phyloP scores from a whole-genome alignment of 1,140 invertebrate genomes.

The Maconellicoccus hirsutus region DNA sequence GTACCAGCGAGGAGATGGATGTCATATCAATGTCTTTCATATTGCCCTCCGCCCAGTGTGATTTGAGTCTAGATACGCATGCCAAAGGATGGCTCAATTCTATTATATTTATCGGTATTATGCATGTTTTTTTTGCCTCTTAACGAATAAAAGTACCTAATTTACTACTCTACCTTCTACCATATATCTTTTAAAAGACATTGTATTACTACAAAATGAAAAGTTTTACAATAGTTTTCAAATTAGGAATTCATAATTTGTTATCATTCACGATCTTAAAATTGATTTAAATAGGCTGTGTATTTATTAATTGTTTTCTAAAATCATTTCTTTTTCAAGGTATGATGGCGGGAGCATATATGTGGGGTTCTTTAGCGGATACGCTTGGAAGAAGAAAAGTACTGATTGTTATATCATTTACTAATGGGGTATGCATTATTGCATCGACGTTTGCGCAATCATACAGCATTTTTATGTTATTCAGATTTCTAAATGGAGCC shows the following conservation, averaged over 20 bases:
- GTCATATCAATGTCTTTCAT: conserved; percentile 76
- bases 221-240: no score
- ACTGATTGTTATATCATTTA: conserved; percentile 57
- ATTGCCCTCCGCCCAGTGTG: conserved; percentile 59
- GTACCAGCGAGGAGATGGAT: conserved; percentile 64
- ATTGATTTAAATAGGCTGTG: no score
- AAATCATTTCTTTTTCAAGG: conserved; percentile 41
- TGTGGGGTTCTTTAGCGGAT: conserved; percentile 78
- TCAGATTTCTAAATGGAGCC: conserved; percentile 71
- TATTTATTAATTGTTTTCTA: background rate
- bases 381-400: conserved; percentile 63
- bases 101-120: conserved; percentile 25
- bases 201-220: background rate
- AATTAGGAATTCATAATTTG: no score
- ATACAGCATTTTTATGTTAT: conserved; percentile 59
- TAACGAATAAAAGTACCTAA: background rate
- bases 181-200: background rate
- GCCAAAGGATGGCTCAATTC: conserved; percentile 62
- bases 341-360: conserved; percentile 79
- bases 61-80: conserved; percentile 58
- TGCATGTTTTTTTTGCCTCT: background rate
- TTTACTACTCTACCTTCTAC: background rate
- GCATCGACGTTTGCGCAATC: conserved; percentile 62
- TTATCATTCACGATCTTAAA: no score
- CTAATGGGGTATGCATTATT: conserved; percentile 63